phyloP scores from a whole-genome alignment of 2,797 vertebrate genomes.

The Falco berigora region DNA sequence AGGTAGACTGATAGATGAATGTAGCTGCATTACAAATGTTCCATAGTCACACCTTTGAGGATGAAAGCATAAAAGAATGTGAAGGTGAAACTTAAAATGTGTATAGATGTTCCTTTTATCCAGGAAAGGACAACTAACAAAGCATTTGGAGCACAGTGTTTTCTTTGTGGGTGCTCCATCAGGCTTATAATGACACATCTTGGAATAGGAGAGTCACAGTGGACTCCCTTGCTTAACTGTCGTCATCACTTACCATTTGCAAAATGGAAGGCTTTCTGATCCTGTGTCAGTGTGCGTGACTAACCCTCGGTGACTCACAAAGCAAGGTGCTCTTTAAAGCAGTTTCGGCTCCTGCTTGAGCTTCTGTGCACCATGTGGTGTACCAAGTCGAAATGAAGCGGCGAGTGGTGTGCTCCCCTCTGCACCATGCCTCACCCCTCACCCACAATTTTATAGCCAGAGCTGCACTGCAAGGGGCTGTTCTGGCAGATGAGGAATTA shows the following conservation, averaged over 20 bases:
- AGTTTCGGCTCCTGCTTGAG: not conserved
- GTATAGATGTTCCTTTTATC: slow-evolving; percentile 66
- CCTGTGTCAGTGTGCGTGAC: not conserved
- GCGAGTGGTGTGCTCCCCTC: not conserved
- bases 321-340: not conserved
- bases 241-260: slow-evolving; percentile 69
- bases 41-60: slow-evolving; percentile 33
- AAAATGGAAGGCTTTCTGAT: slow-evolving; percentile 53
- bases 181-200: slow-evolving; percentile 64
- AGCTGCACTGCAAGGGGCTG: not conserved
- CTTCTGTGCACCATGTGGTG: not conserved
- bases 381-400: not conserved
- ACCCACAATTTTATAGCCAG: not conserved
- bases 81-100: slow-evolving; percentile 66
- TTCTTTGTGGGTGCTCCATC: slow-evolving; percentile 62
- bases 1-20: slow-evolving; percentile 10
- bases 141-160: slow-evolving; percentile 55
- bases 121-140: slow-evolving; percentile 66
- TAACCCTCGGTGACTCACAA: not conserved
- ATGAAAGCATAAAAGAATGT: slow-evolving; percentile 51
- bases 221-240: slow-evolving; percentile 62
- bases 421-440: not conserved
- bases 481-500: not conserved
- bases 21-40: slow-evolving; percentile 4
- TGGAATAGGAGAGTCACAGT: slow-evolving; percentile 46